phyloP scores from a whole-genome alignment of 2,113 vertebrate genomes.

The Eptesicus fuscus region DNA sequence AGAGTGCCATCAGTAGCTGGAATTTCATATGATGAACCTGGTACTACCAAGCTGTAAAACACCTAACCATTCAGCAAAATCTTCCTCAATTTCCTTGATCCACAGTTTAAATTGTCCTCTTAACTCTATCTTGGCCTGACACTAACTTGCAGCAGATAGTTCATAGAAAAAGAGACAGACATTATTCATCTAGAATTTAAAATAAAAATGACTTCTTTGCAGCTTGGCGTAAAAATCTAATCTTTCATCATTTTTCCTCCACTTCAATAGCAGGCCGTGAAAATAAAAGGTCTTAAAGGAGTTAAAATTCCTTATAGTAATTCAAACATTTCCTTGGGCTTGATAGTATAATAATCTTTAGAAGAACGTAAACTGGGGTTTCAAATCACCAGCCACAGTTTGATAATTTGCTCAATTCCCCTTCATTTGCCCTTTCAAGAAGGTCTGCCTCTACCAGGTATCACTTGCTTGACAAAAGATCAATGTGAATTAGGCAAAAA shows the following conservation, averaged over 20 bases:
- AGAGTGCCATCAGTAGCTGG: background rate
- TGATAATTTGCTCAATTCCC: background rate
- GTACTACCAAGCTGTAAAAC: background rate
- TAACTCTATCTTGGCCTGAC: background rate
- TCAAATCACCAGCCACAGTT: background rate
- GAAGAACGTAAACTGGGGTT: background rate
- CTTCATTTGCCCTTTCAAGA: background rate
- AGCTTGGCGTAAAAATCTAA: background rate
- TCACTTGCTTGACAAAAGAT: background rate
- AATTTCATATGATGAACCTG: background rate
- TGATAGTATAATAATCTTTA: background rate
- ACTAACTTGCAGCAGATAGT: background rate
- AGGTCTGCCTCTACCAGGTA: background rate
- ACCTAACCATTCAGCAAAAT: background rate
- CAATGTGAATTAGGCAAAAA: background rate
- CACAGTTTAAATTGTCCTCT: background rate
- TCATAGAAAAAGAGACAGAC: background rate
- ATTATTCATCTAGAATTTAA: slow-evolving; percentile 2
- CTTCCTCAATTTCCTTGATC: background rate
- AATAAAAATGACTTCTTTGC: background rate
- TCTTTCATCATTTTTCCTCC: background rate
- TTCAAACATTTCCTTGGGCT: background rate
- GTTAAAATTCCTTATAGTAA: background rate
- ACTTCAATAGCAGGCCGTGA: background rate
- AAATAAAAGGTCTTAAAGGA: background rate